These are phyloP conservation scores for Cirrhinus mrigala DNA, from an alignment of 2,797 vertebrate genomes.

Conservation along the genomic window DNA sequence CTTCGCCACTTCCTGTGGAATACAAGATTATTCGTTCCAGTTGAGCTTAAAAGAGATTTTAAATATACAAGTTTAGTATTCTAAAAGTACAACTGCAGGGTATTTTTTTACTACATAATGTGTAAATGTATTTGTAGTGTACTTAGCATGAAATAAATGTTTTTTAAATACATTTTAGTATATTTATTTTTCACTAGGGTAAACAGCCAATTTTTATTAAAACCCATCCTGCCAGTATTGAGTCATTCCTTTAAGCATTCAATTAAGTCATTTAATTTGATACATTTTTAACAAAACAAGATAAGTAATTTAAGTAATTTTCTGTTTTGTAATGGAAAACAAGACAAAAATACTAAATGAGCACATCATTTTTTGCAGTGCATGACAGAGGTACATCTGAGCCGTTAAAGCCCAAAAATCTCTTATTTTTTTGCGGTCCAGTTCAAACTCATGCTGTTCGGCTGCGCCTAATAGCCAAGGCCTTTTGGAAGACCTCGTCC, in stretches of 20 bases:
- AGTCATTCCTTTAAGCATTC: background rate
- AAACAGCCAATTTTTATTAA: background rate
- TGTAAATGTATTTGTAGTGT: too few species aligned
- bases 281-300: background rate
- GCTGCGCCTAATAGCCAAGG: background rate
- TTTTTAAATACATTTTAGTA: too few species aligned
- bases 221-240: background rate
- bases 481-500: conserved; percentile 1
- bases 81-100: too few species aligned
- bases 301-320: background rate
- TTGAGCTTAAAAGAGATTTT: too few species aligned
- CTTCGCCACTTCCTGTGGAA: too few species aligned
- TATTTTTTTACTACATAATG: too few species aligned
- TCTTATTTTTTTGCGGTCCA: background rate
- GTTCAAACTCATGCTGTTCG: background rate
- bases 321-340: background rate
- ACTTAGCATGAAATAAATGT: too few species aligned
- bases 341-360: background rate
- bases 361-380: background rate
- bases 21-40: too few species aligned
- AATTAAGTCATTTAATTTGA: background rate
- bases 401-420: conserved; percentile 11
- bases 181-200: too few species aligned
- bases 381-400: background rate
- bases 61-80: too few species aligned